Evolutionary conservation across 2,888 invertebrate genomes (phyloP), one percentile per base, ranked within the genome.

Genomic region (Melinopterus prodromus): DNA sequence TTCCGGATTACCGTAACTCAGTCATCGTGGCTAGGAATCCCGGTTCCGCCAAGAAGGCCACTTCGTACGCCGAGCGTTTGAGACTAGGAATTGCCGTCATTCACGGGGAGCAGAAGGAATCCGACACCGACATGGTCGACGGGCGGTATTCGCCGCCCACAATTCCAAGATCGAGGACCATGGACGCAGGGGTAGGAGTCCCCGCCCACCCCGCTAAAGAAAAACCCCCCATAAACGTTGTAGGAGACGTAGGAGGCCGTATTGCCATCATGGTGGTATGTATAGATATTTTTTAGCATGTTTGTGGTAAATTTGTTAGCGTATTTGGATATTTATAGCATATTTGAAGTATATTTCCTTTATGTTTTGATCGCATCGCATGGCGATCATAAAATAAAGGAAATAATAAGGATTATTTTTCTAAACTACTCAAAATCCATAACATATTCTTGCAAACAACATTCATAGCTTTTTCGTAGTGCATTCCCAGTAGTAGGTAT

Each of bases 181-280:
- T 97, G 94, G 97, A 97, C 87, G 96, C 97, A 37, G 96, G 97
- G 1, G 96, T 95, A 77, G 96, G 96, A 16, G 96, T 97, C 69
- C 96, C 97, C 16, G 95, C 95, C 78, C 95, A 97, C 89, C 95
- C 97, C 14, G 97, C 98, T 3, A 99, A 99, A 89, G 99, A 99
- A 87, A 99, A 99, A 90, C 99, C 99, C 0, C 99, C 99, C n/a
- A 96, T 99, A 82, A 99, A 98, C 89, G 98, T 99, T 7, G 99
- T 99, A 6, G 99, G 99, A 2, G 99, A 99, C 90, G 99, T 99
- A 0, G 97, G 97, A 69, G 99, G 99, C 35, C 93, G 98, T 84
- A 99, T 99, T 87, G 99, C 99, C 76, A 99, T 99, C 85, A 99
- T 99, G 96, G 99, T 99, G 92, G 98, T 98, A 91, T 90, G 97